Evolutionary conservation across 1,140 invertebrate genomes (phyloP), one percentile per base, ranked within the genome.

Genomic region (Lasaia peninsularis): DNA sequence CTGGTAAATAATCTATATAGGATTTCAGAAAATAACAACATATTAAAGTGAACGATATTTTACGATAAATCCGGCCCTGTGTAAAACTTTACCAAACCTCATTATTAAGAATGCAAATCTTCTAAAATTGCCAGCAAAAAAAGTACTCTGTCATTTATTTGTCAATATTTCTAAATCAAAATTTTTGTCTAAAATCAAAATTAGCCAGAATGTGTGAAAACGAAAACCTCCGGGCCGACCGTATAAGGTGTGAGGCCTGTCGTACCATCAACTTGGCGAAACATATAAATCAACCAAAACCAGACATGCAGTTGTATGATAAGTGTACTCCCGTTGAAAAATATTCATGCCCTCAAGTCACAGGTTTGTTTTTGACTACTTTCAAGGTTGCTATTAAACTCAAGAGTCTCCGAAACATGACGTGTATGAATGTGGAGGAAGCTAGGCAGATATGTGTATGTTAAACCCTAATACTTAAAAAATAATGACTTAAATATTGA

Each of bases 191-290:
- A 21, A 56, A 34, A 20, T 48, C 16, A 49, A 35, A 33, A n/a
- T 50, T 18, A 57, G n/a, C 10, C 28, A 73, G 64, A 64, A 86
- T 81, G 75, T 84, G 80, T 70, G 76, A 44, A 44, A 33, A 52
- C 16, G 24, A 76, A 48, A 83, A 78, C 57, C 52, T 73, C 33
- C 73, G 67, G 9, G 40, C 67, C 0, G 69, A 75, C 33, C 65
- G 71, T 21, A 62, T 78, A 33, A 70, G 70, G 52, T 85, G 81
- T 60, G 79, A 81, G 11, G 65, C 75, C 0, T 86, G 80, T 50
- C 74, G 82, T n/a, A 88, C 84, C 9, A 88, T 88, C 32, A 88
- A 88, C 53, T 52, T 88, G 55, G 84, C 84, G 0, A 85, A 82
- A 24, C 65, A 75, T 24, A 57, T 74, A 5, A 73, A 68, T 12